Conservation (phyloP, 2,888 invertebrate species). For the Acleris laterana region DNA sequence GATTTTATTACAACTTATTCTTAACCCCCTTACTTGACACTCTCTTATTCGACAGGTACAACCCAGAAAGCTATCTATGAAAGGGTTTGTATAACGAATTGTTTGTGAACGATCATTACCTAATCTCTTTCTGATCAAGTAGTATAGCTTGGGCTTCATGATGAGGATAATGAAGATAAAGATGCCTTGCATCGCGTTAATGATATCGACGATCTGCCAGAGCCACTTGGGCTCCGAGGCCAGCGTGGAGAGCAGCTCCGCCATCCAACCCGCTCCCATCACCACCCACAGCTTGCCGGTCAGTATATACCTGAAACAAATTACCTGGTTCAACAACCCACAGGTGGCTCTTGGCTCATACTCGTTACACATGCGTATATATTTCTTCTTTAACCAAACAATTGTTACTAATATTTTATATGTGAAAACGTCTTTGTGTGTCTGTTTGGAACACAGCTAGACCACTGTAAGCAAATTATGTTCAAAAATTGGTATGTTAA, state of each 20-base stretch:
- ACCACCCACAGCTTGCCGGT: conserved; percentile 90
- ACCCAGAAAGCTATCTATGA: background rate
- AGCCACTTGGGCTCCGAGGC: conserved; percentile 76
- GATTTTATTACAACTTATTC: too few relatives aligned
- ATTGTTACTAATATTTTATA: too few relatives aligned
- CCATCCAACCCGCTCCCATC: conserved; percentile 91
- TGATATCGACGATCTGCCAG: conserved; percentile 85
- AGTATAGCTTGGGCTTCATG: conserved; percentile 87
- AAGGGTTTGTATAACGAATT: background rate
- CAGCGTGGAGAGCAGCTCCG: conserved; percentile 86
- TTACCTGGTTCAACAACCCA: too few relatives aligned
- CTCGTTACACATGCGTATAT: too few relatives aligned
- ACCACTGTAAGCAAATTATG: too few relatives aligned
- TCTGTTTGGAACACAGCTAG: too few relatives aligned
- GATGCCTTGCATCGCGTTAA: conserved; percentile 89
- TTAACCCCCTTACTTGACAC: background rate
- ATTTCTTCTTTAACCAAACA: too few relatives aligned
- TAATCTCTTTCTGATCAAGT: conserved; percentile 82
- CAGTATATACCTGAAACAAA: conserved; percentile 84
- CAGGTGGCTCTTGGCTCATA: too few relatives aligned
- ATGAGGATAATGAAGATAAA: conserved; percentile 90
- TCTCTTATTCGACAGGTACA: background rate
- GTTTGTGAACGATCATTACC: conserved; percentile 63
- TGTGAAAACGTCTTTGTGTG: too few relatives aligned
- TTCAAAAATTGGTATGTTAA: too few relatives aligned